Evolutionary conservation across 2,888 invertebrate species (phyloP), one percentile per base, ranked within the genome.

Genomic region (Drosophila aldrichi): DNA sequence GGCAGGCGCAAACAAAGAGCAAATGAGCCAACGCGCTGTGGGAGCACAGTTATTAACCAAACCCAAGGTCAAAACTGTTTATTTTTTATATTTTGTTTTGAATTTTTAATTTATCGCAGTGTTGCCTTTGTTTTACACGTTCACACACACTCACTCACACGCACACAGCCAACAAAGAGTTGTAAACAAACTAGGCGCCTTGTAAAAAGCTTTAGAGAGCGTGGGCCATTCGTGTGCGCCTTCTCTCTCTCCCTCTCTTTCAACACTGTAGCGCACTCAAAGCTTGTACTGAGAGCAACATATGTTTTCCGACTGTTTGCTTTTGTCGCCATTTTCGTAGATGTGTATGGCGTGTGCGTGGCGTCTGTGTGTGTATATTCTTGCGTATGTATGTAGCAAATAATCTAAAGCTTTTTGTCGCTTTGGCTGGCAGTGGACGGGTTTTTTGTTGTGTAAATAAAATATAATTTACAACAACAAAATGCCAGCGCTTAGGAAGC

Each of bases 41-140:
- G 58, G 77, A 65, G 78, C 82, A 82, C 82, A 86, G 82, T 90
- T 88, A 89, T 89, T 90, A 89, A 88, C 89, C 82, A 86, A 67
- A 81, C 81, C 90, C 92, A 92, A 92, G 92, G 92, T 92, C 92
- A 92, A 88, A 84, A 85, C 81, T 92, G 92, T 92, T 92, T 92
- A 92, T 92, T 90, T 91, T 92, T 91, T 90, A 86, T 82, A 91
- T 88, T 92, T 92, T 92, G 91, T 91, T 92, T 92, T 92, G 90
- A 90, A 88, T 81, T 84, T 86, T 71, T 81, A 81, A 89, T 91
- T 92, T 84, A 92, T 91, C 91, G 82, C 63, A 77, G 81, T 77
- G 77, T 89, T 82, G 82, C 87, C 80, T 90, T 81, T 83, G 79
- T 84, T 87, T 89, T 84, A 82, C 83, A 80, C 71, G 56, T 64